Base-by-base conservation (phyloP, 2,113 vertebrate species). In the Andinoacara biseriatus region DNA sequence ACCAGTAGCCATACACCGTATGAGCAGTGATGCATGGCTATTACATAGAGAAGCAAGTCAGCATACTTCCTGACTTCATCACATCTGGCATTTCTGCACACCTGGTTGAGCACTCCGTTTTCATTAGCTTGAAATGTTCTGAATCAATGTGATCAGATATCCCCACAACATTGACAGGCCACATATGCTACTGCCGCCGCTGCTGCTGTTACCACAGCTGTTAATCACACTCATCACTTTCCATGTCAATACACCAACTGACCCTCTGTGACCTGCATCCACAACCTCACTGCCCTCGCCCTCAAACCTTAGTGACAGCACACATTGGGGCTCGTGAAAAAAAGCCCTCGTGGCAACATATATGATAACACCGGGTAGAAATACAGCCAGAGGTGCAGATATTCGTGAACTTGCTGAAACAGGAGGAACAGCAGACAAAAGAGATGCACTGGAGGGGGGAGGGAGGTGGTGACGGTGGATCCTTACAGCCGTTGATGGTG, bases 401-500 rank as follows among this genome's bases (percentile, higher is more conserved):
- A 14, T 56, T 29, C 10, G 1, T 77, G 33, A 86, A 88, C 82
- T 60, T 86, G 60, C 38, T 59, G 20, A 59, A 35, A 52, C 24
- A 52, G 65, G 52, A 31, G 65, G 49, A 69, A 69, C 43, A 67
- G 29, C 35, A 86, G 79, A 86, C 74, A 86, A 83, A 87, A 87
- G 58, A 31, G 67, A 67, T 24, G 58, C 33, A 10, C 3, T 62
- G 77, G 77, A 74, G 13, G 78, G 69, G 69, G 29, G 17, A 22
- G 5, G 63, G 63, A 15, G 22, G 40, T 18, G 40, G 63, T 15
- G 63, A 49, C 17, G 85, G 83, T 43, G 83, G 33, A 77, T 82
- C 75, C 98, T 99, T 96, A 99, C 98, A 98, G 95, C 98, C 98
- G 0, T 99, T 99, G 83, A 99, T 94, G 49, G 97, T 97, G 95